Evolutionary conservation across 2,888 invertebrate genomes (phyloP).

Genomic region (Protodeltote pygarga): DNA sequence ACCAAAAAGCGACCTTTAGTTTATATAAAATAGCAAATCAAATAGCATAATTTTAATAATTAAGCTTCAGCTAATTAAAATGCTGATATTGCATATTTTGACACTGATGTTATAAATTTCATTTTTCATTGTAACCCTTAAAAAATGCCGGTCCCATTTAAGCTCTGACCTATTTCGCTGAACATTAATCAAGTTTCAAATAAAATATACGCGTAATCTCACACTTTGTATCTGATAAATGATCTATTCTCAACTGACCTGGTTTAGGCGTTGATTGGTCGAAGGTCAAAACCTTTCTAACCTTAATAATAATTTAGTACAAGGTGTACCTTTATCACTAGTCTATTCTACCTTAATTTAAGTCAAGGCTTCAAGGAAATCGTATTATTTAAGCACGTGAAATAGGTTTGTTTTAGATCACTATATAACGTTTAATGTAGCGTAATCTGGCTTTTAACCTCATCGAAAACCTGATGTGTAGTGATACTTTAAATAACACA

Average conservation of each 20-base stretch:
- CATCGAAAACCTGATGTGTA: no score
- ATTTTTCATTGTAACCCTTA: no score
- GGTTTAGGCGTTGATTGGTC: conserved; percentile 6
- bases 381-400: background rate
- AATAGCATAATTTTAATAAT: no score
- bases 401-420: no score
- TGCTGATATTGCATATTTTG: no score
- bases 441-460: no score
- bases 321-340: background rate
- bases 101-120: no score
- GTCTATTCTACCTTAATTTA: background rate
- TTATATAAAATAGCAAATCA: no score
- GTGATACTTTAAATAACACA: no score
- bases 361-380: background rate
- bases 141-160: conserved; percentile 20
- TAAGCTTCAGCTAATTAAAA: no score
- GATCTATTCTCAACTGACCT: conserved; percentile 8
- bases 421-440: no score
- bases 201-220: conserved; percentile 11
- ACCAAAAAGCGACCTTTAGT: no score
- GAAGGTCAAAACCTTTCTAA: conserved; percentile 7
- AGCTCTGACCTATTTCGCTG: conserved; percentile 2
- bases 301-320: conserved; percentile 24
- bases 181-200: conserved; percentile 7
- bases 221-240: conserved; percentile 8